Base-by-base conservation (phyloP, 1,140 invertebrate species). In the Papilio polyxenes region DNA sequence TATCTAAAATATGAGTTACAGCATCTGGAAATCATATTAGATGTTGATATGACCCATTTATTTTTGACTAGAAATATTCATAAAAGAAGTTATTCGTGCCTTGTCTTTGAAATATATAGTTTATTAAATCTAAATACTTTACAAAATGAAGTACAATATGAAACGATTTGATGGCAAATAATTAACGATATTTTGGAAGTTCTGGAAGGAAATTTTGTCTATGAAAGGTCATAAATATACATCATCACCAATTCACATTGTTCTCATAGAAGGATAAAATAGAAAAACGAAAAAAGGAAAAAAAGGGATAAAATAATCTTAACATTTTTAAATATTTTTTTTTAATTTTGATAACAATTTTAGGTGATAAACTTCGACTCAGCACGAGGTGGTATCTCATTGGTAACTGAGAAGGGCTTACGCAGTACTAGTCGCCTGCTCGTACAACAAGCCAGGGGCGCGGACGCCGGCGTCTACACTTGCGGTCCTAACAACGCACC, bases 401-500 rank as follows among this genome's bases (percentile, higher is more conserved):
- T 98, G 83, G 96, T 98, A 80, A 97, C 97, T 4, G 97, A 97
- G 91, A 98, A 97, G 90, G 97, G 97, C 72, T 95, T 96, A 59
- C 96, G 96, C 79, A 98, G 97, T 83, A 97, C 96, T 44, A 98
- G 97, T 89, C 96, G 97, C 65, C 95, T 98, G 20, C 95, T 98
- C 65, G 97, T 98, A 80, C 97, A 97, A 89, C 96, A 97, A 88
- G 97, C 97, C n/a, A 95, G 96, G 65, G 96, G 96, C 23, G 92
- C 95, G 51, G 97, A 98, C 87, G 97, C 97, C 0, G 97, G 97
- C 0, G 91, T 96, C 23, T 97, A 97, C 87, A 97, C 96, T 5
- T 98, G 97, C 92, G 95, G 96, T 37, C 97, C 97, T 20, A 97
- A 97, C 86, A 98, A 98, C 91, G 97, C 97, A 65, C 97, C 97